Evolutionary conservation across 1,140 invertebrate genomes (phyloP), one percentile per base, ranked within the genome.

Genomic region (Drosophila obscura): DNA sequence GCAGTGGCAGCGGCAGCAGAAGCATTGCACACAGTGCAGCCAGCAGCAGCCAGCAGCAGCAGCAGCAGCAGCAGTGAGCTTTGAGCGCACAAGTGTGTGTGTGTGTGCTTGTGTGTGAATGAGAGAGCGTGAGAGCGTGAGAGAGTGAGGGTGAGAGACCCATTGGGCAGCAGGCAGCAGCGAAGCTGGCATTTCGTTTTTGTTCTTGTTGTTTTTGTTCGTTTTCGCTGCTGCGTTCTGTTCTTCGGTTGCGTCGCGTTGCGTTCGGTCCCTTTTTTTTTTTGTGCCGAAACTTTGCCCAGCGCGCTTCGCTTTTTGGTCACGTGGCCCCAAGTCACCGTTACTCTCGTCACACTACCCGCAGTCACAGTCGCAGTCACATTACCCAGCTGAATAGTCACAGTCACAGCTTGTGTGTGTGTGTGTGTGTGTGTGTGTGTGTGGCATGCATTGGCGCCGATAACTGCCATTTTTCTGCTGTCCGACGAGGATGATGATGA

Each of bases 401-500:
- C 58, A 43, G 16, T 41, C 31, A 22, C 5, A 31, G 11, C 6
- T 56, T 50, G 43, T 59, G 48, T 45, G 24, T 19, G 19, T 3
- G 53, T 56, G 39, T 15, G 16, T 16, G 16, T 16, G 16, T 16
- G 16, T 16, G 16, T 16, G 19, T 19, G 19, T 19, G 19, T 19
- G 16, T n/a, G 22, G 1, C 64, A 82, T 82, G 79, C 81, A 82
- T 65, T 77, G 66, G 62, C 80, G 81, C 79, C 81, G 71, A 82
- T 84, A 82, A 73, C 78, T 81, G 73, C 65, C 64, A 65, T 69
- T 77, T 76, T 80, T 78, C 72, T 75, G 75, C 72, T 71, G 52
- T 72, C 53, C 49, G 60, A 9, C 24, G 56, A 13, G 24, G 56
- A 11, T 28, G 62, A 22, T 46, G 57, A 24, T 24, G 65, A 53